These are phyloP conservation scores for Hapalemur alaotrensis DNA, from an alignment of 2,797 vertebrate species.

Conservation along the genomic window DNA sequence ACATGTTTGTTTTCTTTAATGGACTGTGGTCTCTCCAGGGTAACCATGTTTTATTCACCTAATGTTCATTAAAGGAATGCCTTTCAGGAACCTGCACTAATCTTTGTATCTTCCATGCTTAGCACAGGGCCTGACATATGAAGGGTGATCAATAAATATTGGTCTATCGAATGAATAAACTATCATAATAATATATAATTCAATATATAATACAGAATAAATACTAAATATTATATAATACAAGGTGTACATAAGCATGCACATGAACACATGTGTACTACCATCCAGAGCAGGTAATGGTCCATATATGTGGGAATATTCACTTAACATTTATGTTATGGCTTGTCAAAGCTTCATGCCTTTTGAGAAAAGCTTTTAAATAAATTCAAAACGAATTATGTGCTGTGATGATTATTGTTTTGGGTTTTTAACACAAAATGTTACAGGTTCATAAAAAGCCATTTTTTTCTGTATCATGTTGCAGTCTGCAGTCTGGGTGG, in stretches of 20 bases:
- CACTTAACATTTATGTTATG: neutral
- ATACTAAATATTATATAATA: neutral
- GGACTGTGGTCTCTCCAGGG: neutral
- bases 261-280: neutral
- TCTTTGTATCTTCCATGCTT: neutral
- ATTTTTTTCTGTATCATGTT: neutral
- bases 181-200: neutral
- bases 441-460: slow-evolving; percentile 36
- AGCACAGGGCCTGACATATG: neutral
- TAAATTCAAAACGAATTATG: slow-evolving; percentile 50
- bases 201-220: neutral
- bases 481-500: neutral
- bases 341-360: neutral
- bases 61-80: neutral
- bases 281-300: neutral
- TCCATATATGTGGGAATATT: neutral
- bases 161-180: neutral
- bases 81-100: neutral
- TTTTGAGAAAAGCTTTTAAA: slow-evolving; percentile 40
- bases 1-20: neutral
- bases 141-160: neutral
- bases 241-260: neutral
- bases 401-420: slow-evolving; percentile 64
- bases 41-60: neutral
- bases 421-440: slow-evolving; percentile 35